phyloP scores from a whole-genome alignment of 1,140 invertebrate species.

The Metopolophium dirhodum region DNA sequence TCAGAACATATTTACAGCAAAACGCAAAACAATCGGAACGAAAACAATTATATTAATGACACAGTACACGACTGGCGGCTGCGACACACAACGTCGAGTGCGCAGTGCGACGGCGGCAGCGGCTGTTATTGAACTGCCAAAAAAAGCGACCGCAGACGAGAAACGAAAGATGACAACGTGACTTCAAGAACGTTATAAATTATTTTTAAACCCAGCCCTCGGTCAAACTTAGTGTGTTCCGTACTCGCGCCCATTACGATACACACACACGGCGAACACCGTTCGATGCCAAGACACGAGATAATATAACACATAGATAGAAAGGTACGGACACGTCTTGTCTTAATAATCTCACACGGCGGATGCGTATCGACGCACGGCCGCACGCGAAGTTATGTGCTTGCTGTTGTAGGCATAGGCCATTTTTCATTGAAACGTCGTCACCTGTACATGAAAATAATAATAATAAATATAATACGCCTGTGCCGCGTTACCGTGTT shows the following conservation, averaged over 20 bases:
- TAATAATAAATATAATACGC: background rate
- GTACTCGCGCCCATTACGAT: background rate
- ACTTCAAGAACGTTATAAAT: conserved; percentile 44
- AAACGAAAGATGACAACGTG: conserved; percentile 29
- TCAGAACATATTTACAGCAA: background rate
- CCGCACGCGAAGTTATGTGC: background rate
- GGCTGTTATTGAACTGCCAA: background rate
- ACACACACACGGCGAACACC: background rate
- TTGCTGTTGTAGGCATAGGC: background rate
- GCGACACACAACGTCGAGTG: background rate
- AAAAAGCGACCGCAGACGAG: conserved; percentile 15
- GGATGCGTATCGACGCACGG: background rate
- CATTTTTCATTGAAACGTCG: background rate
- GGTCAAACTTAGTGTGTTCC: background rate
- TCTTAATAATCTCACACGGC: background rate
- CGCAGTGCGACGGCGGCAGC: background rate
- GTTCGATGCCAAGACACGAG: conserved; percentile 24
- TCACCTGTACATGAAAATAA: background rate
- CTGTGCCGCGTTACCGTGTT: too few species aligned
- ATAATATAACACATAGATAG: background rate
- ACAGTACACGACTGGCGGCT: background rate
- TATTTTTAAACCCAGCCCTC: conserved; percentile 45
- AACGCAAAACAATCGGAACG: background rate
- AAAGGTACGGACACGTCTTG: background rate
- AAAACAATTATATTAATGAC: background rate